Percentiles rank a stretch among this genome's conserved stretches.
phyloP scores from a whole-genome alignment of 2,888 invertebrate genomes.

The Napeogenes sylphis region DNA sequence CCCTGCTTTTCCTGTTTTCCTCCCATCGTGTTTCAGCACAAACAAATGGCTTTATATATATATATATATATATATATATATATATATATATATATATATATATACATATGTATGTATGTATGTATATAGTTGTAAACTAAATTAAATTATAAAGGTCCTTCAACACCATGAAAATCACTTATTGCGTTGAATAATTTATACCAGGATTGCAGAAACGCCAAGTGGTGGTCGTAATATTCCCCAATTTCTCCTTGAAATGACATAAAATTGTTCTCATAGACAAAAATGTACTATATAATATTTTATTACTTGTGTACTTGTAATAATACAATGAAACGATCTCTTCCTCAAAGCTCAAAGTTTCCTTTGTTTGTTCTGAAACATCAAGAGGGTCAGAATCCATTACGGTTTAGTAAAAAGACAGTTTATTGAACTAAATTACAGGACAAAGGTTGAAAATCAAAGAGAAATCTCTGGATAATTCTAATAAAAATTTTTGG shows the following conservation, averaged over 20 bases:
- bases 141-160: no score
- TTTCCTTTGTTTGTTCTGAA: constrained; percentile 58
- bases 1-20: no score
- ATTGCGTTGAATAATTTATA: neutral
- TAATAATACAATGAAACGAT: constrained; percentile 27
- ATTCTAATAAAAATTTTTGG: constrained; percentile 14
- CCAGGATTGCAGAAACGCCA: neutral
- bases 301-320: constrained; percentile 18
- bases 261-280: neutral
- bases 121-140: no score
- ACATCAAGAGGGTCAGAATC: constrained; percentile 50
- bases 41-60: no score
- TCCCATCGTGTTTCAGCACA: no score
- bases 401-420: constrained; percentile 50
- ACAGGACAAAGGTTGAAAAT: constrained; percentile 24
- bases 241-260: constrained; percentile 1
- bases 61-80: no score
- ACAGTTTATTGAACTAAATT: constrained; percentile 32
- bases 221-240: neutral
- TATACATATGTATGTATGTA: no score
- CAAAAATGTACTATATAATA: neutral
- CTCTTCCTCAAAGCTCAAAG: constrained; percentile 33
- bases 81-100: no score
- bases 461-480: constrained; percentile 19
- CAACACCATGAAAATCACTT: neutral